Percentiles rank a stretch among this genome's conserved stretches.
Evolutionary conservation across 2,888 invertebrate genomes (phyloP).

Genomic region (Anaspis maculata): DNA sequence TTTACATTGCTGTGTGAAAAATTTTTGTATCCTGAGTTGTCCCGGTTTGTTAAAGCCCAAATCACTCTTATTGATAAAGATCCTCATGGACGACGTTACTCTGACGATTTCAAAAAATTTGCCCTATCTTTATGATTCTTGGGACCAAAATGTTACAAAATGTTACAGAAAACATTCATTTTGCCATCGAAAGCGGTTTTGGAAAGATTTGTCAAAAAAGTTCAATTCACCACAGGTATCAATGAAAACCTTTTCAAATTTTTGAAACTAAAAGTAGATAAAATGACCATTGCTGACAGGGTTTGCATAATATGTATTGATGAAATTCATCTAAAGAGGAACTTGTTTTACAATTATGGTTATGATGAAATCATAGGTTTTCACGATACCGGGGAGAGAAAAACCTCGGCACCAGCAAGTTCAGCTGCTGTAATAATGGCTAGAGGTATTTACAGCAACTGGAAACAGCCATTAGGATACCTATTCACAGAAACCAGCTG

Average conservation of each 20-base stretch:
- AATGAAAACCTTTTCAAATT: slow-evolving; percentile 5
- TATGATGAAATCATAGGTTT: slow-evolving; percentile 13
- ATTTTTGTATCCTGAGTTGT: slow-evolving; percentile 1
- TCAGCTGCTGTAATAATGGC: slow-evolving; percentile 7
- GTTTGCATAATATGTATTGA: slow-evolving; percentile 9
- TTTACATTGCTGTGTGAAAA: neutral
- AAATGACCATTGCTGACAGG: slow-evolving; percentile 2
- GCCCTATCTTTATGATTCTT: slow-evolving; percentile 4
- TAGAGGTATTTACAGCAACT: no score
- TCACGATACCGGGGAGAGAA: slow-evolving; percentile 6
- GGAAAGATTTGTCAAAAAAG: slow-evolving; percentile 4
- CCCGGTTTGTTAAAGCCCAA: slow-evolving; percentile 7
- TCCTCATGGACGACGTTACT: no score
- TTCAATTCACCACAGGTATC: slow-evolving; percentile 3
- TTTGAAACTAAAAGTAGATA: slow-evolving; percentile 6
- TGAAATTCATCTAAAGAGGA: slow-evolving; percentile 11
- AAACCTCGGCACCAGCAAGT: slow-evolving; percentile 5
- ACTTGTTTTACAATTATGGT: slow-evolving; percentile 12
- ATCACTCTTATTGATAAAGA: neutral
- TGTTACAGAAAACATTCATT: slow-evolving; percentile 4
- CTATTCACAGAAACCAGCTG: slow-evolving; percentile 6
- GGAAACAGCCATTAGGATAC: slow-evolving; percentile 14
- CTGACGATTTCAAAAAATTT: slow-evolving; percentile 10
- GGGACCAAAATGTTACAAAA: slow-evolving; percentile 4
- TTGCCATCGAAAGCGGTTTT: no score